These are phyloP conservation scores for Chlamydotis undulata DNA, from an alignment of 2,113 vertebrate species.

Conservation along the genomic window DNA sequence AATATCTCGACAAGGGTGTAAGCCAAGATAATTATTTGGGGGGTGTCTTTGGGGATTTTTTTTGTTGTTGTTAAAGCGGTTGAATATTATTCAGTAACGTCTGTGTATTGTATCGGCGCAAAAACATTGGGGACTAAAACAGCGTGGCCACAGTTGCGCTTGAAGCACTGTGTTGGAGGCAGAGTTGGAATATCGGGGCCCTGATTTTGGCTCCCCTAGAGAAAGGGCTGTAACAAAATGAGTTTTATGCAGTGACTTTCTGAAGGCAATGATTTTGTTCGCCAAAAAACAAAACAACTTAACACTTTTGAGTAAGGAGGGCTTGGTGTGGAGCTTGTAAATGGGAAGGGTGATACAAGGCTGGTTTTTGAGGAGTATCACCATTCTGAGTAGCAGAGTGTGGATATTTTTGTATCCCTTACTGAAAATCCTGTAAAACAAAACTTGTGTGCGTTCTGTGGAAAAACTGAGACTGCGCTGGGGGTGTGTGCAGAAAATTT, in stretches of 20 bases:
- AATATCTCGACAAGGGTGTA: accelerated
- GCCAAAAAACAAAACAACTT: not conserved
- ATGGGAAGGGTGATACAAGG: not conserved
- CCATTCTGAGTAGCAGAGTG: not conserved
- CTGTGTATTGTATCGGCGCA: accelerated
- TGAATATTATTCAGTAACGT: not conserved
- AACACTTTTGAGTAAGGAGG: not conserved
- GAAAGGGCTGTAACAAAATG: not conserved
- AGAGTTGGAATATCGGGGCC: not conserved
- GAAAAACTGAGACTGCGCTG: not conserved
- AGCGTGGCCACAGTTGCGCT: accelerated
- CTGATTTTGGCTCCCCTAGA: not conserved
- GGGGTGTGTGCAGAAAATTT: not conserved
- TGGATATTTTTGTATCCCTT: not conserved
- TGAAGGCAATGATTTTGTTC: not conserved
- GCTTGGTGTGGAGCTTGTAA: not conserved
- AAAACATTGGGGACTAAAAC: accelerated
- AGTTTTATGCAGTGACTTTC: not conserved
- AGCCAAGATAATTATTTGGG: not conserved
- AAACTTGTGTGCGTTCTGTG: accelerated
- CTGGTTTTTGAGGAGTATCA: not conserved
- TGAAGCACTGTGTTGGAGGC: accelerated
- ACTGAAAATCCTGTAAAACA: not conserved
- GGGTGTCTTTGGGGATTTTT: not conserved
- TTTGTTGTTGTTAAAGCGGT: not conserved